Evolutionary conservation across 2,888 invertebrate genomes (phyloP), one percentile per base, ranked within the genome.

Genomic region (Alitta virens): DNA sequence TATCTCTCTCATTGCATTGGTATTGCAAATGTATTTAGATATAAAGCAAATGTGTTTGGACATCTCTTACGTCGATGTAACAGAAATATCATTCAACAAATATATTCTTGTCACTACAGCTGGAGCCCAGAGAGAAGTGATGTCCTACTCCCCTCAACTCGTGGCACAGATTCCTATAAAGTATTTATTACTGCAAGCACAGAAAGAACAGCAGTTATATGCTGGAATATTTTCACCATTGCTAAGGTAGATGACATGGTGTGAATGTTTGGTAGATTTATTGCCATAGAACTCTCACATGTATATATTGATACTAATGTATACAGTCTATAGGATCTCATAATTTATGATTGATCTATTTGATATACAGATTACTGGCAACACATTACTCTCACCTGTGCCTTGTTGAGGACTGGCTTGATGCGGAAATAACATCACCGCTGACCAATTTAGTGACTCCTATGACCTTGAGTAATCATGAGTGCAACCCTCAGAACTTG

Each of bases 341-440:
- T n/a, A n/a, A n/a, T n/a, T n/a, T n/a, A n/a, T n/a, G n/a, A n/a
- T n/a, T n/a, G 3, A 7, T 46, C 21, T 9, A 46, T 46, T 21
- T 12, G 5, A 46, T 9, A 12, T 46, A 21, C 46, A 60, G 60
- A 43, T 27, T 97, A 25, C 83, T 97, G 56, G 92, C 93, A 0
- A 93, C 92, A 0, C 96, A 97, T 82, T 96, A 94, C 80, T 96
- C 96, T 0, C 96, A 97, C 81, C 84, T 97, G 38, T 95, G 96
- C 64, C 86, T 96, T 65, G 94, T 96, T 1, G 94, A 95, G 72
- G 96, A 97, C 81, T 97, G 96, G 96, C 86, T 97, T 77, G 91
- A 92, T 72, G 91, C 91, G 74, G 76, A 77, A 18, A 26, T 56
- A 14, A 51, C 49, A 5, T 50, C 49, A 2, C 38, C 51, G 7